These are phyloP conservation scores for Manduca sexta DNA, from an alignment of 1,140 invertebrate genomes.

Conservation along the genomic window DNA sequence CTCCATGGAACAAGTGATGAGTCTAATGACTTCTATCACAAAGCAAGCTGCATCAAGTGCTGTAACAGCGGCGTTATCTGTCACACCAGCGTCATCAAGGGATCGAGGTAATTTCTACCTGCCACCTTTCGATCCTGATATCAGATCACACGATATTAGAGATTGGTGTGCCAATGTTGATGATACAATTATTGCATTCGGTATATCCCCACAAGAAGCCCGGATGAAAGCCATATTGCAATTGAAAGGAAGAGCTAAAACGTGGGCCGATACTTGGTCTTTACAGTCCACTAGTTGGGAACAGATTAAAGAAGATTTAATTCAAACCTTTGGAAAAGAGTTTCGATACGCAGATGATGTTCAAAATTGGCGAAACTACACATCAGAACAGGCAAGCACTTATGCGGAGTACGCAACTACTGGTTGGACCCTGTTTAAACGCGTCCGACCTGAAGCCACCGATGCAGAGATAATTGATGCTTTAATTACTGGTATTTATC, in stretches of 20 bases:
- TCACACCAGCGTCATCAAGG: not conserved
- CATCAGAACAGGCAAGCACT: conserved; percentile 19
- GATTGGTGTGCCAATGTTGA: conserved; percentile 32
- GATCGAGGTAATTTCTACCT: conserved; percentile 17
- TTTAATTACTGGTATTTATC: conserved; percentile 27
- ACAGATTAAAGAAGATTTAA: conserved; percentile 22
- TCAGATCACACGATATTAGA: conserved; percentile 22
- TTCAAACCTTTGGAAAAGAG: conserved; percentile 20
- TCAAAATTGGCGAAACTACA: conserved; percentile 23
- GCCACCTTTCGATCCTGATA: conserved; percentile 24
- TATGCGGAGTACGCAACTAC: conserved; percentile 26
- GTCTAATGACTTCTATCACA: conserved; percentile 6
- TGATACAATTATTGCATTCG: conserved; percentile 15
- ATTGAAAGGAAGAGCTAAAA: conserved; percentile 25
- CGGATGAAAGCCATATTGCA: conserved; percentile 28
- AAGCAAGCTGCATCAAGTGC: conserved; percentile 13
- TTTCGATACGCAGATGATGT: conserved; percentile 29
- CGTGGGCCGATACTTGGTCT: conserved; percentile 27
- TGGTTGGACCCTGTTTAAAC: conserved; percentile 19
- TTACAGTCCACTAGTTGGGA: conserved; percentile 22
- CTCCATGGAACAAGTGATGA: conserved; percentile 12
- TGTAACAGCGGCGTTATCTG: conserved; percentile 13
- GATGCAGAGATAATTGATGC: conserved; percentile 19
- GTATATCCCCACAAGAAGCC: conserved; percentile 23
- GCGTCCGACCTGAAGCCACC: conserved; percentile 18